A percentile compares a stretch with the other conserved stretches of the same genome.
Conservation (phyloP, 23 tunicate genomes). For the Oikopleura vanhoeffeni region DNA sequence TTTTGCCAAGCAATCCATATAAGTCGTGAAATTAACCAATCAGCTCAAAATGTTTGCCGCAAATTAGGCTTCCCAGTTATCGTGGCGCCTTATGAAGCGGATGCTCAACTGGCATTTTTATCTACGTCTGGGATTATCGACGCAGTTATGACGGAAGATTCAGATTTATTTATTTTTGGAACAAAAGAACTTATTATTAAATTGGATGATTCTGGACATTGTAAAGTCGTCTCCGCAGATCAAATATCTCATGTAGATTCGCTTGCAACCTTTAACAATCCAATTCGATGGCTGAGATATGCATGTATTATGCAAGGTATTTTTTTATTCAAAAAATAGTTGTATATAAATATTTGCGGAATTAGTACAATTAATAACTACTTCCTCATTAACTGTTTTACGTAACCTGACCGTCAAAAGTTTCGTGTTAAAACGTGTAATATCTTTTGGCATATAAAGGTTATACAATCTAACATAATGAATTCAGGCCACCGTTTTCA, state of each 20-base stretch:
- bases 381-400: too few species aligned
- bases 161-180: neutral
- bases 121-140: slow-evolving; percentile 27
- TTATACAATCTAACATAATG: too few species aligned
- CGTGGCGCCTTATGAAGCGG: slow-evolving; percentile 98
- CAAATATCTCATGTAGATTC: neutral
- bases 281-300: neutral
- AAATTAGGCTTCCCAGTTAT: slow-evolving; percentile 11
- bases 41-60: neutral
- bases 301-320: neutral
- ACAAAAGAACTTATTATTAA: neutral
- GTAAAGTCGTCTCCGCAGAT: neutral
- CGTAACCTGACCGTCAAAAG: too few species aligned
- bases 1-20: neutral
- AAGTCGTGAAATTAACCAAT: neutral
- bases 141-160: slow-evolving; percentile 47
- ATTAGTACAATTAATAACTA: too few species aligned
- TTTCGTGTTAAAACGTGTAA: too few species aligned
- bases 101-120: slow-evolving; percentile 82
- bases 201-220: neutral
- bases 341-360: too few species aligned
- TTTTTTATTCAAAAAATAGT: too few species aligned
- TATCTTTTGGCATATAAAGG: too few species aligned
- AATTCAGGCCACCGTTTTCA: too few species aligned
- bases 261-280: neutral